Base-by-base conservation (phyloP, 1,140 invertebrate species). In the Drosophila rhopaloa region DNA sequence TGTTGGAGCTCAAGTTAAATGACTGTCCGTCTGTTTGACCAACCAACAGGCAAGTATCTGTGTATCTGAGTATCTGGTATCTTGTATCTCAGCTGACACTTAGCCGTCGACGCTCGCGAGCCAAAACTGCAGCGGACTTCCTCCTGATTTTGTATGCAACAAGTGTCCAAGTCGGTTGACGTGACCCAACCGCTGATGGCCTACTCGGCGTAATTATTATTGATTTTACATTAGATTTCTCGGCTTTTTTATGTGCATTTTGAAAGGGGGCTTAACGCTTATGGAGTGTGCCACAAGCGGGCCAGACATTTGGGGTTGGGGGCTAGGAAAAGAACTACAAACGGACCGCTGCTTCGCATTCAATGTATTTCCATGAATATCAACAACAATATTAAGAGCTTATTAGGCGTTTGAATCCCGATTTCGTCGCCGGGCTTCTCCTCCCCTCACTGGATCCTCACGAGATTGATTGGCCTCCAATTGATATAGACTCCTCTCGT, bases 91-190 rank as follows among this genome's bases (percentile, higher is more conserved):
- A 48, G 56, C 61, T 67, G 62, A 77, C 61, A 79, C 50, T 60
- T 40, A 51, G 60, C 51, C 61, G 67, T 61, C 68, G 73, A 56
- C 48, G 70, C 58, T 79, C 83, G 83, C 83, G 79, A 80, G 83
- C 79, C 83, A 86, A 79, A 60, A 61, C 24, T 61, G 67, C 41
- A 47, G 24, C 67, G 54, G 27, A 79, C 82, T 86, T 86, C 84
- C 83, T 86, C 47, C 83, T 83, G 62, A 14, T 88, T 62, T 83
- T 35, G 71, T 77, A 88, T 88, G 83, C 83, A 88, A 88, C 83
- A 88, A 88, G 83, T 88, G 76, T 74, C 60, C 68, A n/a, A 47
- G 24, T 38, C 48, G 59, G 32, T 41, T 55, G 72, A 74, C 72
- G 57, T 74, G 70, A 62, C 76, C 66, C 75, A 84, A 79, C 81